Base-by-base conservation (phyloP, 2,888 invertebrate genomes). In the Cantharis rustica region DNA sequence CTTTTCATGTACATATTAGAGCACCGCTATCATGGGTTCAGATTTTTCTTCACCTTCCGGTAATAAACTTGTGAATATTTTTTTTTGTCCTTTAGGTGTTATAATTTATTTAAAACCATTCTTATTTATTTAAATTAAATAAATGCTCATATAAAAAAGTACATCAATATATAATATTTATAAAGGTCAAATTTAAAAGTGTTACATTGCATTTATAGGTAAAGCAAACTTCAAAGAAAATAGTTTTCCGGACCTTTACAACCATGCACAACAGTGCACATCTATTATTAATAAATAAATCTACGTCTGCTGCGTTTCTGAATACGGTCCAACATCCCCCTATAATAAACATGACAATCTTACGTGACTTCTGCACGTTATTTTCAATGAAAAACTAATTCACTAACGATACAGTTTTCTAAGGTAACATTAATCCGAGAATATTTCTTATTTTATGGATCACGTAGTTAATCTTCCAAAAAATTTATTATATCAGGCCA, bases 221-320 rank as follows among this genome's bases (percentile, higher is more conserved):
- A 7, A 47, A n/a, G 1, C 47, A 47, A n/a, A 47, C 13, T n/a
- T n/a, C n/a, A n/a, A 7, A 47, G 0, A n/a, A 2, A n/a, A n/a
- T 13, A n/a, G n/a, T 47, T 47, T 23, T 47, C 3, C n/a, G n/a
- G 47, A n/a, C 9, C n/a, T 47, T 47, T 47, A 47, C 7, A 47
- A 7, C n/a, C 7, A 11, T 47, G 47, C 47, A n/a, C 13, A 4
- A 5, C 47, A 47, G 4, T n/a, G 3, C 47, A 47, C 64, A 7
- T 66, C n/a, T 13, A 66, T 66, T 16, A 66, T 66, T 66, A 66
- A 66, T 66, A 64, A 64, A 64, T 64, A 66, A 66, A 66, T 66
- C n/a, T 66, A 66, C 7, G 64, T 20, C 23, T 15, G 64, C 10
- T n/a, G 16, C 64, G n/a, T n/a, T 66, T 20, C 9, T 20, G 16